Percentiles rank a stretch among this genome's conserved stretches.
phyloP scores from a whole-genome alignment of 1,140 invertebrate species.

The Littorina saxatilis region DNA sequence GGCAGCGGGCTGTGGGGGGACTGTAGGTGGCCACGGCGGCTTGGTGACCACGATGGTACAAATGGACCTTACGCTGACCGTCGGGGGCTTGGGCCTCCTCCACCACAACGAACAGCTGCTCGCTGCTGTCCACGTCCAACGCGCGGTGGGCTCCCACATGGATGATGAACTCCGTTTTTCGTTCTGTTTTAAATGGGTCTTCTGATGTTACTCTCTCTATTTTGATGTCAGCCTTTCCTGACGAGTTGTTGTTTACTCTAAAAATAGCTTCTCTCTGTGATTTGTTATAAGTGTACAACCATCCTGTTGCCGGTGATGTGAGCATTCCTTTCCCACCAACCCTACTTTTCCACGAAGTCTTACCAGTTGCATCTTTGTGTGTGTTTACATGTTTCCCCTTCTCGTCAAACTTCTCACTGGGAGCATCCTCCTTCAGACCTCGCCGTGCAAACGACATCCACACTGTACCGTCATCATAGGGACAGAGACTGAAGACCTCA shows the following conservation, averaged over 20 bases:
- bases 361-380: no score
- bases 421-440: no score
- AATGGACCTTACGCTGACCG: neutral
- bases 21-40: neutral
- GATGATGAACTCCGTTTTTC: neutral
- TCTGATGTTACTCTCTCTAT: neutral
- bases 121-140: neutral
- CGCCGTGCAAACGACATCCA: no score
- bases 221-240: neutral
- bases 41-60: neutral
- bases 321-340: no score
- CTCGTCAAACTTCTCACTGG: neutral
- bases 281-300: neutral
- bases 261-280: neutral
- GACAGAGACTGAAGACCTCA: no score
- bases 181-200: neutral
- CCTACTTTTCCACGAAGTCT: no score
- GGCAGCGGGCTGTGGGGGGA: neutral
- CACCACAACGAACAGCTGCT: neutral
- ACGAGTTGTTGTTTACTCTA: neutral
- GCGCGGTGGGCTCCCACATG: neutral
- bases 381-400: no score
- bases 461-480: neutral
- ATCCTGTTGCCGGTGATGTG: no score
- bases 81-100: neutral